phyloP scores from a whole-genome alignment of 2,797 vertebrate genomes.

The Pangasius krempfi region DNA sequence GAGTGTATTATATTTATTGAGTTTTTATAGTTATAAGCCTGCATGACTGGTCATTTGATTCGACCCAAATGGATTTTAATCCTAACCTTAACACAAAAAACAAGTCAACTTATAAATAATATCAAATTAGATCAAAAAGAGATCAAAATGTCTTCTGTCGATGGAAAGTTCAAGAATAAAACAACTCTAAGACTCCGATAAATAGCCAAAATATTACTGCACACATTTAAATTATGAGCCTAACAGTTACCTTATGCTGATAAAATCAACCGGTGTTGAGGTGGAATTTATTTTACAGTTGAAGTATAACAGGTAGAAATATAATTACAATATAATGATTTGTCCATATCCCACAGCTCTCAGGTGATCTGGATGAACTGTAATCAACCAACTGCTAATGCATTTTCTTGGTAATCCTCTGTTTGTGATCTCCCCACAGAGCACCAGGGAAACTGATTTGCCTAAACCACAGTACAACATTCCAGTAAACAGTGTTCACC shows the following conservation, averaged over 20 bases:
- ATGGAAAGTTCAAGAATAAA: neutral
- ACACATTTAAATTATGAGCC: neutral
- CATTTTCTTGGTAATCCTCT: neutral
- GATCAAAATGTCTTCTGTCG: neutral
- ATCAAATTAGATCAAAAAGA: neutral
- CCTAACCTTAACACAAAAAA: neutral
- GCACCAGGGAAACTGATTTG: conserved; percentile 18
- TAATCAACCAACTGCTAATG: neutral
- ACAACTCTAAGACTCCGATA: neutral
- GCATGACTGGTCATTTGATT: neutral
- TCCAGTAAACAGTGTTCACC: neutral
- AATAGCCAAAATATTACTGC: neutral
- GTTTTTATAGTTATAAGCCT: neutral
- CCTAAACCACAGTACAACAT: conserved; percentile 25
- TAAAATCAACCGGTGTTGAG: neutral
- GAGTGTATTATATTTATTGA: neutral
- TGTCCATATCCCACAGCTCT: neutral
- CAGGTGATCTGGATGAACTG: no score
- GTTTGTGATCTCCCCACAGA: neutral
- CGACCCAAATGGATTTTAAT: neutral
- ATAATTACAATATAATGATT: neutral
- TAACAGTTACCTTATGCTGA: neutral
- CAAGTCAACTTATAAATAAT: neutral
- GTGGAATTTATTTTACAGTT: neutral
- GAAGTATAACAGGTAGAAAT: neutral